These are phyloP conservation scores for Chrosomus eos DNA, from an alignment of 2,797 vertebrate genomes.

Conservation along the genomic window DNA sequence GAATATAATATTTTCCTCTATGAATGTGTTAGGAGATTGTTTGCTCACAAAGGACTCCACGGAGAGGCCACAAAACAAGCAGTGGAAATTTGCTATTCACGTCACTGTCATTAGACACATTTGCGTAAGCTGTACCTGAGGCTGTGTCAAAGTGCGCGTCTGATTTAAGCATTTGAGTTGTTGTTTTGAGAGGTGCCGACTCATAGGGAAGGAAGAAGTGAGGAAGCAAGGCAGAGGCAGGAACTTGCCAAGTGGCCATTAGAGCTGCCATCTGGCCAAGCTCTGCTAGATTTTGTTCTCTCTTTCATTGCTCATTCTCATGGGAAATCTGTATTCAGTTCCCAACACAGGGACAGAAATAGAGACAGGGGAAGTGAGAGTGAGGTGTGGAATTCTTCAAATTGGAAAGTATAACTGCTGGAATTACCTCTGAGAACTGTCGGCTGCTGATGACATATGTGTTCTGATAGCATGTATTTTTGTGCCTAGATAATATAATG, in stretches of 20 bases:
- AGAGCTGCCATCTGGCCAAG: conserved; percentile 61
- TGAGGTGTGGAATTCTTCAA: conserved; percentile 47
- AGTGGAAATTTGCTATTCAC: conserved; percentile 14
- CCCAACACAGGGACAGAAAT: conserved; percentile 51
- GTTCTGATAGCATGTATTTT: neutral
- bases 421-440: conserved; percentile 25
- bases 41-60: conserved; percentile 16
- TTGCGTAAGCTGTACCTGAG: conserved; percentile 33
- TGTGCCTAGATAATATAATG: conserved; percentile 1
- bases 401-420: conserved; percentile 36
- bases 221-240: conserved; percentile 48
- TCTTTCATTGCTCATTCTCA: conserved; percentile 54
- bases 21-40: conserved; percentile 16
- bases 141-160: conserved; percentile 6
- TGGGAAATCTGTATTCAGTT: conserved; percentile 58
- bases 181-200: conserved; percentile 49
- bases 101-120: neutral
- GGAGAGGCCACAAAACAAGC: conserved; percentile 14
- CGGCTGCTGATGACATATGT: conserved; percentile 16
- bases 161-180: conserved; percentile 30
- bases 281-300: conserved; percentile 60
- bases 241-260: conserved; percentile 60
- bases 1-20: conserved; percentile 26
- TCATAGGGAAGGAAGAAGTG: conserved; percentile 41
- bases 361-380: conserved; percentile 32